Evolutionary conservation across 2,797 vertebrate genomes (phyloP).

Genomic region (Oreochromis mossambicus): DNA sequence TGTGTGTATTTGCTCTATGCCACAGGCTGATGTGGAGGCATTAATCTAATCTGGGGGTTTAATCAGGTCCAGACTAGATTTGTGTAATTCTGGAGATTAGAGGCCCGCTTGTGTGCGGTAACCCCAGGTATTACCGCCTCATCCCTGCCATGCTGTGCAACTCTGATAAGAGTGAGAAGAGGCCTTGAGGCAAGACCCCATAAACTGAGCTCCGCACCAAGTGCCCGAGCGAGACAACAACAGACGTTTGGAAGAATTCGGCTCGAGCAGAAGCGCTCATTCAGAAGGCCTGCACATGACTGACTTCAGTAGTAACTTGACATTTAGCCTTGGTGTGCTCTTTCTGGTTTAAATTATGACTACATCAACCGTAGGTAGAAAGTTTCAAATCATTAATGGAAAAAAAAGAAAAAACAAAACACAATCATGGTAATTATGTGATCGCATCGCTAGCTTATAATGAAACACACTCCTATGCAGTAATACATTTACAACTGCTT

Average conservation of each 20-base stretch:
- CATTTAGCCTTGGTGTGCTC: background rate
- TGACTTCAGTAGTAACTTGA: background rate
- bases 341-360: background rate
- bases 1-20: conserved; percentile 2
- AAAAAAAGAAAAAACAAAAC: background rate
- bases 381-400: background rate
- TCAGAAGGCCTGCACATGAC: background rate
- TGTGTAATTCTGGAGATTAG: conserved; percentile 74
- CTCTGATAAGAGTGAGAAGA: conserved; percentile 38
- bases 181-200: background rate
- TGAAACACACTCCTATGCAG: background rate
- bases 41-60: conserved; percentile 72
- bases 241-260: background rate
- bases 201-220: background rate
- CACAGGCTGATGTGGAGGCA: conserved; percentile 44
- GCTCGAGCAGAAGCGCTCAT: background rate
- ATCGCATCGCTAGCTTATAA: background rate
- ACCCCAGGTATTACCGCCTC: conserved; percentile 63
- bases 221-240: background rate
- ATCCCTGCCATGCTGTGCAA: conserved; percentile 40
- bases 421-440: background rate
- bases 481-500: background rate
- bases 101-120: conserved; percentile 57
- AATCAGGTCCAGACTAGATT: conserved; percentile 73
- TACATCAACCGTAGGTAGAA: background rate